Evolutionary conservation across 2,113 vertebrate species (phyloP).

Genomic region (Brachyhypopomus gauderio): DNA sequence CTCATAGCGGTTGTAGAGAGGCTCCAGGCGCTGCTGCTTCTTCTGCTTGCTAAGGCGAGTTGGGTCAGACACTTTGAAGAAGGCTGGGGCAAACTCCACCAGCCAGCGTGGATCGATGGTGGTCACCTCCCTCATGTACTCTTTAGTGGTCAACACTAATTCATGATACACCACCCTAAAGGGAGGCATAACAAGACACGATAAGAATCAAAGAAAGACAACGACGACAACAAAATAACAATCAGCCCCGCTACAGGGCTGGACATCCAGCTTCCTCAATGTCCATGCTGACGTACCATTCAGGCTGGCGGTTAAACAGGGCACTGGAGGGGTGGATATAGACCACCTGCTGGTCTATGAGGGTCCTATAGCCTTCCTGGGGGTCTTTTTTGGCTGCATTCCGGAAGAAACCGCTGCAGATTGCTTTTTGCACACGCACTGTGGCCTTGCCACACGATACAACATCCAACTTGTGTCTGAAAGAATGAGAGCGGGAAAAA

Average conservation of each 20-base stretch:
- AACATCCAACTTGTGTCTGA: slow-evolving; percentile 95
- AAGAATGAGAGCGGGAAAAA: background rate
- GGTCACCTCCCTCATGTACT: slow-evolving; percentile 98
- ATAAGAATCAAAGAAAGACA: background rate
- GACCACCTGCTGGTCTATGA: slow-evolving; percentile 97
- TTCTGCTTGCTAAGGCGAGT: slow-evolving; percentile 99
- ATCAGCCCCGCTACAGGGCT: background rate
- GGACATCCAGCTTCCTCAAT: background rate
- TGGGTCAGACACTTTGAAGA: slow-evolving; percentile 98
- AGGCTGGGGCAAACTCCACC: slow-evolving; percentile 94
- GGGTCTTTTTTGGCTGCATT: slow-evolving; percentile 98
- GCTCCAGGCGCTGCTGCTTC: slow-evolving; percentile 94
- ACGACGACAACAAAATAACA: background rate
- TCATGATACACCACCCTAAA: slow-evolving; percentile 97
- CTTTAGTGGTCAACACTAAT: slow-evolving; percentile 95
- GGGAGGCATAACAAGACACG: background rate
- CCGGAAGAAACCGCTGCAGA: slow-evolving; percentile 97
- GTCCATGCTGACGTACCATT: slow-evolving; percentile 79
- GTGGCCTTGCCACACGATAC: slow-evolving; percentile 97
- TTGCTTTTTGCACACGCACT: slow-evolving; percentile 95
- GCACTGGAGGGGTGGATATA: slow-evolving; percentile 98
- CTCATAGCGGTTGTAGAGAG: slow-evolving; percentile 96
- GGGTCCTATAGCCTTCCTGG: slow-evolving; percentile 93
- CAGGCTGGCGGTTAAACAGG: slow-evolving; percentile 95
- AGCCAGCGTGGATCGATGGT: slow-evolving; percentile 98